Conservation (phyloP, 2,888 invertebrate genomes). For the Zonitis immaculata region DNA sequence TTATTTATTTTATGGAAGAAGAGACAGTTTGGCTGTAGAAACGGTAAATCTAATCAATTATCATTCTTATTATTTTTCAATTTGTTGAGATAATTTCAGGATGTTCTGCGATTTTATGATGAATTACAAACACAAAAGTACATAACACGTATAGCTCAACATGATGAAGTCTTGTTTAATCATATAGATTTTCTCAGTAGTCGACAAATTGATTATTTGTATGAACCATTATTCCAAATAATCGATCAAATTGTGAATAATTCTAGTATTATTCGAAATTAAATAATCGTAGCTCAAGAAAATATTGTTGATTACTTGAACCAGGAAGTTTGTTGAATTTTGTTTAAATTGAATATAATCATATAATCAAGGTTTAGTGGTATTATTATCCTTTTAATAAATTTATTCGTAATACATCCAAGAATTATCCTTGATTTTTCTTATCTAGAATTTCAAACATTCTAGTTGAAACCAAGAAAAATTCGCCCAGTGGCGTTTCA, state of each 20-base stretch:
- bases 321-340: too few relatives aligned
- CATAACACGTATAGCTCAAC: neutral
- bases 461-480: too few relatives aligned
- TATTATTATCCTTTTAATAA: too few relatives aligned
- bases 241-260: neutral
- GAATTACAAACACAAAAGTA: neutral
- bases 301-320: too few relatives aligned
- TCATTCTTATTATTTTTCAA: neutral
- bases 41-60: neutral
- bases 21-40: neutral
- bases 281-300: too few relatives aligned
- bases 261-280: too few relatives aligned
- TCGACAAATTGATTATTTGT: neutral
- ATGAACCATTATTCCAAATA: neutral
- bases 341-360: too few relatives aligned
- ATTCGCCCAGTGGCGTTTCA: too few relatives aligned
- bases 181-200: neutral
- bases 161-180: neutral
- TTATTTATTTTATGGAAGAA: conserved; percentile 2
- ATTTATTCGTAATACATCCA: too few relatives aligned
- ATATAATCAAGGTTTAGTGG: too few relatives aligned
- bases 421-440: too few relatives aligned
- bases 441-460: too few relatives aligned
- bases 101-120: neutral
- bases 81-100: neutral